A percentile compares a stretch with the other conserved stretches of the same genome.
These are phyloP conservation scores for Ornithorhynchus anatinus DNA, from an alignment of 2,113 vertebrate species.

Conservation along the genomic window DNA sequence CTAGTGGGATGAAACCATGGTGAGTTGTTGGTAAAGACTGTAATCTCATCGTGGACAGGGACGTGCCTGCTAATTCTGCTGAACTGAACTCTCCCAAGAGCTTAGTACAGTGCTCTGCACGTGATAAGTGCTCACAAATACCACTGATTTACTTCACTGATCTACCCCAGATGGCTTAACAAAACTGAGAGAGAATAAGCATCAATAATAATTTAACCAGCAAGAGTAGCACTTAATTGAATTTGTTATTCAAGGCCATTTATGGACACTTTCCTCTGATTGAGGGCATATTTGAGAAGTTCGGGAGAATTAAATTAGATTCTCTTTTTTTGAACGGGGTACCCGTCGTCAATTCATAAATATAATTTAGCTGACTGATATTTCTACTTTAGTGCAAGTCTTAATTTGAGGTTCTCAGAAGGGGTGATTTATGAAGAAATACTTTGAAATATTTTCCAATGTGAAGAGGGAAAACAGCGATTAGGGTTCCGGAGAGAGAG, in stretches of 20 bases:
- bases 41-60: too few relatives aligned
- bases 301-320: conserved; percentile 46
- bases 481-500: too few relatives aligned
- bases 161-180: conserved; percentile 62
- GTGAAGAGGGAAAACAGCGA: too few relatives aligned
- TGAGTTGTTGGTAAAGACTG: too few relatives aligned
- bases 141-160: too few relatives aligned
- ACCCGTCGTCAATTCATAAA: conserved; percentile 56
- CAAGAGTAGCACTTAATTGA: conserved; percentile 58
- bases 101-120: too few relatives aligned
- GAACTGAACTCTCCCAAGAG: too few relatives aligned
- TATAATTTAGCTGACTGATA: conserved; percentile 38
- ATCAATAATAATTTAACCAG: conserved; percentile 64
- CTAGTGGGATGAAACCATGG: conserved; percentile 63
- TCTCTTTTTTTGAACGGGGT: conserved; percentile 43
- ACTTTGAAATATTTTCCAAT: too few relatives aligned
- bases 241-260: conserved; percentile 57
- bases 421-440: too few relatives aligned
- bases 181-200: conserved; percentile 58
- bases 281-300: conserved; percentile 55
- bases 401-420: not conserved
- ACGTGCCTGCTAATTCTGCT: too few relatives aligned
- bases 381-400: not conserved
- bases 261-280: conserved; percentile 21
- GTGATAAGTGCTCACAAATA: too few relatives aligned